Evolutionary conservation across 2,888 invertebrate species (phyloP), one percentile per base, ranked within the genome.

Genomic region (Celastrina argiolus): DNA sequence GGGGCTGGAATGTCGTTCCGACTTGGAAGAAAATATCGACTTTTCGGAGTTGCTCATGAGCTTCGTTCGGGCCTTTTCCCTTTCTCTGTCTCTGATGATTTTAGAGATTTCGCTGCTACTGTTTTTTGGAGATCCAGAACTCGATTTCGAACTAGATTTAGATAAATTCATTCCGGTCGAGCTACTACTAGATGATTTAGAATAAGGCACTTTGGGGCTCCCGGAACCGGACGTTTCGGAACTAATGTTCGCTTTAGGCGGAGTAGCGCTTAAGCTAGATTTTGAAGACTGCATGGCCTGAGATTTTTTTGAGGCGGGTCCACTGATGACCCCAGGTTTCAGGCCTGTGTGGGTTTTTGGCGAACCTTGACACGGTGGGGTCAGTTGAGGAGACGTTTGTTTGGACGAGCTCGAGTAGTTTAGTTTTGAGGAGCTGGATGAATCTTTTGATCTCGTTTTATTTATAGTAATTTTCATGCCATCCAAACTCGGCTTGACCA

Each of bases 381-480:
- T 91, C 56, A 91, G 80, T 69, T 88, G 87, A 28, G 89, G 90
- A 14, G 89, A 88, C 0, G 91, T 87, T 69, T 91, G 90, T 71
- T 91, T 88, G 61, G 85, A 83, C 14, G 90, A 90, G 68, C 87
- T 82, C n/a, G 89, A 85, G 65, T 91, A 91, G 71, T 84, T 88
- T 59, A 88, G 74, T 74, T 89, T 90, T 0, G 91, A 89, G 72
- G 84, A 83, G 66, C 87, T 86, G 45, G 83, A 83, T 22, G 93
- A 93, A 0, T 96, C 95, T 78, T 96, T 95, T 26, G 94, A 93
- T 76, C 95, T 92, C 0, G 97, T 97, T 88, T 97, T 97, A 78
- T 97, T 97, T 31, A 97, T 97, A 2, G 97, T 98, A 66, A 98
- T 93, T 83, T 97, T 98, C 89, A 98, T 96, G 3, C 97, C 97